Base-by-base conservation (phyloP, 2,113 vertebrate species). In the Catharus bicknelli region DNA sequence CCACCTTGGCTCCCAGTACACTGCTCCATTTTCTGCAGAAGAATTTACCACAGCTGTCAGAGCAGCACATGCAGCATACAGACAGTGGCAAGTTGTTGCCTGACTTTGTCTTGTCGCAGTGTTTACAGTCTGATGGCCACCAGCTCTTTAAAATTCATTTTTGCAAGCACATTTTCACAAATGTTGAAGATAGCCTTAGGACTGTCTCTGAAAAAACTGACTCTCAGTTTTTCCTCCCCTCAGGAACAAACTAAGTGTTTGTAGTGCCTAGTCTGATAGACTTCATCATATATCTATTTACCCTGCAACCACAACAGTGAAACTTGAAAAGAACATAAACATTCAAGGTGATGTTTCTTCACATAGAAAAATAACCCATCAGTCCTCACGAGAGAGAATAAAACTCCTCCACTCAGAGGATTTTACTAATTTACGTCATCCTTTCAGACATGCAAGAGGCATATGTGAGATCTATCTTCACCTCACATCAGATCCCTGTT, bases 141-240 rank as follows among this genome's bases (percentile, higher is more conserved):
- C 5, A 81, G 14, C 42, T 70, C 66, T 59, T 75, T 51, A 78
- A 91, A 86, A 90, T 57, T 34, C 15, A 43, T 75, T 92, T 90
- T 73, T 7, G 6, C 43, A 36, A 55, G 43, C 10, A 5, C 32
- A 15, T 57, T 88, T 61, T 53, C 66, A 75, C n/a, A 75, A 47
- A 57, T 23, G 26, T 40, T 92, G 57, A 59, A 40, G 22, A 53
- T 6, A 74, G 13, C 14, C 50, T 75, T 17, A 40, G 53, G 25
- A 25, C 43, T 40, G 12, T 40, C 40, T 40, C 40, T 40, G 40
- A 40, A 40, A 40, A 40, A 40, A 40, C 40, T 13, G 40, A 40
- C 40, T 40, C 19, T 53, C 30, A 15, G 30, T 42, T 91, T 78
- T 69, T 27, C 10, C 42, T 68, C 36, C 40, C 38, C 62, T 84